Evolutionary conservation across 2,113 vertebrate species (phyloP).

Genomic region (Neoarius graeffei): DNA sequence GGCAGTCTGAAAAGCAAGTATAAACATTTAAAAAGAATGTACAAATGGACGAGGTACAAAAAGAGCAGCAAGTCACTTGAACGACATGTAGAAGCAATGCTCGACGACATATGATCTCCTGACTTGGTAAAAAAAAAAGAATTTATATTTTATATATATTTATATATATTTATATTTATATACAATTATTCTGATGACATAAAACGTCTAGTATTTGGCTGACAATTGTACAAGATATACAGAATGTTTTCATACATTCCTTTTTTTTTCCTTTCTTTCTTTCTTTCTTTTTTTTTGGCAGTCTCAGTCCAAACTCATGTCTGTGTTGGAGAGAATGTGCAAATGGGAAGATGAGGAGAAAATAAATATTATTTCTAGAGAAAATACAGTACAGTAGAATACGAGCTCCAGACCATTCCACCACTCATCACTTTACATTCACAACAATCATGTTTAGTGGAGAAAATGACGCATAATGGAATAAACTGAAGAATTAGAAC

Average conservation of each 20-base stretch:
- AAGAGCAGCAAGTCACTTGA: slow-evolving; percentile 83
- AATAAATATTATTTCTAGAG: neutral
- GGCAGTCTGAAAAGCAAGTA: slow-evolving; percentile 99
- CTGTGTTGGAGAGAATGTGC: slow-evolving; percentile 54
- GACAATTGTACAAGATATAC: slow-evolving; percentile 69
- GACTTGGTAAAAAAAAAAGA: slow-evolving; percentile 33
- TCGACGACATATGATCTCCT: slow-evolving; percentile 59
- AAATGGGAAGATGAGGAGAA: slow-evolving; percentile 51
- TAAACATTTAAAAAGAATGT: slow-evolving; percentile 99
- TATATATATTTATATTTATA: slow-evolving; percentile 47
- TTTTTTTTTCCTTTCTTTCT: slow-evolving; percentile 34
- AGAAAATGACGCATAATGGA: neutral
- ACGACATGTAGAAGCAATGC: slow-evolving; percentile 73
- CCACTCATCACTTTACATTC: neutral
- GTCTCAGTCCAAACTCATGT: slow-evolving; percentile 69
- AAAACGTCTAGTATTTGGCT: slow-evolving; percentile 62
- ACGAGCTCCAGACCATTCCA: neutral
- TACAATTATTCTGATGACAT: slow-evolving; percentile 58
- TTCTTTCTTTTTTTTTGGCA: slow-evolving; percentile 66
- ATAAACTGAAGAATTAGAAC: too few relatives aligned
- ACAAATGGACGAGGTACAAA: slow-evolving; percentile 98
- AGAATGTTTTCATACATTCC: slow-evolving; percentile 75
- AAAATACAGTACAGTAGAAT: slow-evolving; percentile 35
- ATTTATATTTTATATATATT: slow-evolving; percentile 12
- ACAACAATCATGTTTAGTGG: slow-evolving; percentile 40